Conservation (phyloP, 2,888 invertebrate genomes). For the Catocala sponsa region DNA sequence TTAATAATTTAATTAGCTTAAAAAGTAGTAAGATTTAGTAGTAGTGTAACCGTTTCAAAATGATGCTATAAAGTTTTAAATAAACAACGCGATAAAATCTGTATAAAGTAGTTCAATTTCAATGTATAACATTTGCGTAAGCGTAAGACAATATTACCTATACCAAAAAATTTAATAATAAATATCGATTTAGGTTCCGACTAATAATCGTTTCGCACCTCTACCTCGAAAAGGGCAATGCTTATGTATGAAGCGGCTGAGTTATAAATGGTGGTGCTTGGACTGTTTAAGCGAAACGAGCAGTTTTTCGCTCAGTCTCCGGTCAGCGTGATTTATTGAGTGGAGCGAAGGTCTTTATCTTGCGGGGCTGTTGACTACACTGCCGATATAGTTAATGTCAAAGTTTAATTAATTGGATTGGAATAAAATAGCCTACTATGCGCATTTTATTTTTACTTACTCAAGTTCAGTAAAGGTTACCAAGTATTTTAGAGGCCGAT, state of each 20-base stretch:
- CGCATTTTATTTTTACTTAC: too few relatives aligned
- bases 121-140: too few relatives aligned
- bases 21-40: too few relatives aligned
- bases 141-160: too few relatives aligned
- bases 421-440: too few relatives aligned
- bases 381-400: constrained; percentile 18
- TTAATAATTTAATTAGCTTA: too few relatives aligned
- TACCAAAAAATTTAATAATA: neutral
- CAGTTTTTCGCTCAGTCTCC: constrained; percentile 41
- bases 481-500: too few relatives aligned
- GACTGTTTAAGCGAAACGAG: constrained; percentile 48
- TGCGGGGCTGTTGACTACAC: constrained; percentile 40
- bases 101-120: too few relatives aligned
- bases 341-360: constrained; percentile 33
- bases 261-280: constrained; percentile 53
- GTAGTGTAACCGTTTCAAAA: too few relatives aligned
- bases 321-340: constrained; percentile 47
- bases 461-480: too few relatives aligned
- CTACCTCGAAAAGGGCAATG: constrained; percentile 48
- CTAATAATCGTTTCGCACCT: constrained; percentile 39
- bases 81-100: too few relatives aligned
- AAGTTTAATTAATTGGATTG: neutral
- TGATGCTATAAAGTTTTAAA: too few relatives aligned
- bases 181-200: constrained; percentile 15
- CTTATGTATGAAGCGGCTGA: constrained; percentile 57